A percentile compares a stretch with the other conserved stretches of the same genome.
These are phyloP conservation scores for Digitonthophagus gazella DNA, from an alignment of 2,888 invertebrate species.

Conservation along the genomic window DNA sequence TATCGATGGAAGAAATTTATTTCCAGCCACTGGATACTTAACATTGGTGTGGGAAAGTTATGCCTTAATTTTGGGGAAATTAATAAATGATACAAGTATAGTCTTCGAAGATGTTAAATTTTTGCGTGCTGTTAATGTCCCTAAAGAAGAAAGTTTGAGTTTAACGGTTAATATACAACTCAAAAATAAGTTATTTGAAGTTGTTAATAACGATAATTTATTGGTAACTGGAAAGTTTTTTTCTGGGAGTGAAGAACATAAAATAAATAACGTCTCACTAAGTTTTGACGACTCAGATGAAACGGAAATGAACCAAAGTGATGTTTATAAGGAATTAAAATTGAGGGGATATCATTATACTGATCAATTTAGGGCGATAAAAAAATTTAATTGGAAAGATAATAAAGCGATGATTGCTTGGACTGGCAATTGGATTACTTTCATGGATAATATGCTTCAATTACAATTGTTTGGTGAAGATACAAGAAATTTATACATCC, in stretches of 20 bases:
- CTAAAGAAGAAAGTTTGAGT: constrained; percentile 44
- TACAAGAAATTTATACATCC: constrained; percentile 68
- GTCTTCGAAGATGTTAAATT: constrained; percentile 61
- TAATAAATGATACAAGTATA: constrained; percentile 53
- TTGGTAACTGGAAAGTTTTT: constrained; percentile 67
- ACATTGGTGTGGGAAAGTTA: constrained; percentile 57
- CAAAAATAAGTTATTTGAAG: constrained; percentile 41
- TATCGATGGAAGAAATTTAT: constrained; percentile 63
- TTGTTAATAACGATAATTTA: constrained; percentile 62
- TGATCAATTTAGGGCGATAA: constrained; percentile 35
- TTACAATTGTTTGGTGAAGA: constrained; percentile 68
- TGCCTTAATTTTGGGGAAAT: constrained; percentile 47
- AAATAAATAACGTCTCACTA: not conserved
- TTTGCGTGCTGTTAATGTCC: constrained; percentile 58
- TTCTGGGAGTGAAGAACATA: constrained; percentile 42
- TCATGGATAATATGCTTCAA: constrained; percentile 86
- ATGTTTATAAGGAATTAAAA: constrained; percentile 66
- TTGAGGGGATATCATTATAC: constrained; percentile 62
- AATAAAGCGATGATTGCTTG: constrained; percentile 60
- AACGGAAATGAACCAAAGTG: constrained; percentile 49
- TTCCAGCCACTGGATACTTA: constrained; percentile 63
- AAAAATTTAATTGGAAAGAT: constrained; percentile 35
- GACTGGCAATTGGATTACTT: constrained; percentile 84
- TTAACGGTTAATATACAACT: constrained; percentile 37
- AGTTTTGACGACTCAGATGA: not conserved